phyloP scores from a whole-genome alignment of 1,140 invertebrate genomes.

The Doryteuthis pealeii region DNA sequence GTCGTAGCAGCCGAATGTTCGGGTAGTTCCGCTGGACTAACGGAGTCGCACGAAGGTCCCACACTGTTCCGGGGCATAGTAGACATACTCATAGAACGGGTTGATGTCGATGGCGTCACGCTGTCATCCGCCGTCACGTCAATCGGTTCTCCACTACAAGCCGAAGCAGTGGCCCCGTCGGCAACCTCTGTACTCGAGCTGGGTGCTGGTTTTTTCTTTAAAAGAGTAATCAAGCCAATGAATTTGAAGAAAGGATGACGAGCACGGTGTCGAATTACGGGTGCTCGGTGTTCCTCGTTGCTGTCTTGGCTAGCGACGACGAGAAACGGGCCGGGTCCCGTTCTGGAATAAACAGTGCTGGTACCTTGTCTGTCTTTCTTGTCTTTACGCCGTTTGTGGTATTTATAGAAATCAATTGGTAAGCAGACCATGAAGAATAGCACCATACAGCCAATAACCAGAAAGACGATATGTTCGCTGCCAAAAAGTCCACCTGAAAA shows the following conservation, averaged over 20 bases:
- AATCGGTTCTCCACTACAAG: background rate
- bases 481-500: background rate
- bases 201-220: background rate
- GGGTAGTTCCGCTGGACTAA: background rate
- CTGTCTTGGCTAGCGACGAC: background rate
- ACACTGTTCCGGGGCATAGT: background rate
- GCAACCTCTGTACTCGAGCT: no score
- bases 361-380: background rate
- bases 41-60: background rate
- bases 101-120: background rate
- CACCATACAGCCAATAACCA: conserved; percentile 32
- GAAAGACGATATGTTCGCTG: conserved; percentile 22
- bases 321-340: background rate
- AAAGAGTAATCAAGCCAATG: background rate
- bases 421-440: conserved; percentile 34
- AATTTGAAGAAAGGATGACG: background rate
- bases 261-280: background rate
- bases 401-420: conserved; percentile 35
- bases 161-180: no score
- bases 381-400: conserved; percentile 24
- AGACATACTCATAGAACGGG: background rate
- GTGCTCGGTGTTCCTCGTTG: background rate
- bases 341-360: background rate
- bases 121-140: background rate
- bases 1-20: background rate